These are phyloP conservation scores for Anoplophora glabripennis DNA, from an alignment of 1,140 invertebrate genomes.

Conservation along the genomic window DNA sequence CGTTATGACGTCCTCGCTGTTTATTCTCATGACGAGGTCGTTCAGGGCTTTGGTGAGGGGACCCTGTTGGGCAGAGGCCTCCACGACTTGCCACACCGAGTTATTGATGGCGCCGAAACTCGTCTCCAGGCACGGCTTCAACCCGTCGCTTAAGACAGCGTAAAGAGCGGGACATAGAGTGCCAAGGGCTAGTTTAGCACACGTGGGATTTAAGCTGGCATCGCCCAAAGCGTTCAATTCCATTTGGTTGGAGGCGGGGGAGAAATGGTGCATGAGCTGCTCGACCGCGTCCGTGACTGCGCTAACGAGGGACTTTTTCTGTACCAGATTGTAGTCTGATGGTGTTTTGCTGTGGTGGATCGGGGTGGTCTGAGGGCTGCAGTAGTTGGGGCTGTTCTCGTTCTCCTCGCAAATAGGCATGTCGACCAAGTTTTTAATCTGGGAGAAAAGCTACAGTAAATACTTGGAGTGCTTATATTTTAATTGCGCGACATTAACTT, in stretches of 20 bases:
- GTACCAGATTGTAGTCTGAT: constrained; percentile 39
- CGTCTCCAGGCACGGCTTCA: constrained; percentile 76
- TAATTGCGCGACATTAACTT: too few relatives aligned
- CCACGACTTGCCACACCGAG: constrained; percentile 85
- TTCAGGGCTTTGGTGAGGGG: constrained; percentile 81
- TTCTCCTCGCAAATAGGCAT: constrained; percentile 61
- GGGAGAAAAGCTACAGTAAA: constrained; percentile 30
- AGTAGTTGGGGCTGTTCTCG: constrained; percentile 57
- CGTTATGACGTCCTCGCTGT: constrained; percentile 77
- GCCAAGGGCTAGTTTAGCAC: constrained; percentile 68
- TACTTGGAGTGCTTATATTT: neutral
- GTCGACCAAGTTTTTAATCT: constrained; percentile 58
- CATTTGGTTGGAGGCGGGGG: constrained; percentile 54
- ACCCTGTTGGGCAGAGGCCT: constrained; percentile 82
- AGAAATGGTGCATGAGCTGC: constrained; percentile 61
- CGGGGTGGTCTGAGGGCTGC: constrained; percentile 51
- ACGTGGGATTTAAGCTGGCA: constrained; percentile 57
- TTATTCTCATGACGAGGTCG: constrained; percentile 81
- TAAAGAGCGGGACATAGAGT: constrained; percentile 81
- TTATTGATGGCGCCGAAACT: constrained; percentile 83
- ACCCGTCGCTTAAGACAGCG: constrained; percentile 76
- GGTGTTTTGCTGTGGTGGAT: constrained; percentile 46
- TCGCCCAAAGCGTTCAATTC: constrained; percentile 57
- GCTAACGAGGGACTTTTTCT: constrained; percentile 55
- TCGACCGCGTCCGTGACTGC: constrained; percentile 66